phyloP scores from a whole-genome alignment of 2,113 vertebrate species.

The Pituophis catenifer region DNA sequence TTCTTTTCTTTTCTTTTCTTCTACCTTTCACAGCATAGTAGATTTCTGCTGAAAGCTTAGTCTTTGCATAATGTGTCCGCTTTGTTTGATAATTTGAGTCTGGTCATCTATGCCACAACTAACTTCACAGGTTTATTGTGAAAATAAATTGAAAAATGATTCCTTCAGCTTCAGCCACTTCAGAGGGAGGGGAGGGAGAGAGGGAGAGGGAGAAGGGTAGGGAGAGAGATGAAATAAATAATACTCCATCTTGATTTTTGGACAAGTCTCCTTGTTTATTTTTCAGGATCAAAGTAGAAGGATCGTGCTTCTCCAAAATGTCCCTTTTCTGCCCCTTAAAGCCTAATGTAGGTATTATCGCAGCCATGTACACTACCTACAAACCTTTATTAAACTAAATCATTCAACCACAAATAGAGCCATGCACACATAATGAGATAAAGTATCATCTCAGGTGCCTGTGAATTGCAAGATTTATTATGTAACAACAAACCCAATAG shows the following conservation, averaged over 20 bases:
- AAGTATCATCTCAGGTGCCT: background rate
- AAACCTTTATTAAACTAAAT: constrained; percentile 11
- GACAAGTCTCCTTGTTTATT: background rate
- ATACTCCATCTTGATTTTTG: background rate
- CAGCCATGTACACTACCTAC: background rate
- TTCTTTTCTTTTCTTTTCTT: background rate
- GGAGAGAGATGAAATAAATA: background rate
- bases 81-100: background rate
- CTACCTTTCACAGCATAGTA: background rate
- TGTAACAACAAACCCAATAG: constrained; percentile 4
- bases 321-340: constrained; percentile 3
- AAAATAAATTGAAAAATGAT: background rate
- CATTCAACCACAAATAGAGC: background rate
- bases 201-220: background rate
- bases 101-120: background rate
- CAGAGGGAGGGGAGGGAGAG: background rate
- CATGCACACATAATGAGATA: background rate
- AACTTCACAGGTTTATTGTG: background rate
- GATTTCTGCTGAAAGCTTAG: background rate
- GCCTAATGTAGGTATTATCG: background rate
- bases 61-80: background rate
- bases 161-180: background rate
- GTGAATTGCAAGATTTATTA: constrained; percentile 6
- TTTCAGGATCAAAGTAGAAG: background rate
- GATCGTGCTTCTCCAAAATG: background rate